Evolutionary conservation across 2,888 invertebrate genomes (phyloP).

Genomic region (Drosophila testacea): DNA sequence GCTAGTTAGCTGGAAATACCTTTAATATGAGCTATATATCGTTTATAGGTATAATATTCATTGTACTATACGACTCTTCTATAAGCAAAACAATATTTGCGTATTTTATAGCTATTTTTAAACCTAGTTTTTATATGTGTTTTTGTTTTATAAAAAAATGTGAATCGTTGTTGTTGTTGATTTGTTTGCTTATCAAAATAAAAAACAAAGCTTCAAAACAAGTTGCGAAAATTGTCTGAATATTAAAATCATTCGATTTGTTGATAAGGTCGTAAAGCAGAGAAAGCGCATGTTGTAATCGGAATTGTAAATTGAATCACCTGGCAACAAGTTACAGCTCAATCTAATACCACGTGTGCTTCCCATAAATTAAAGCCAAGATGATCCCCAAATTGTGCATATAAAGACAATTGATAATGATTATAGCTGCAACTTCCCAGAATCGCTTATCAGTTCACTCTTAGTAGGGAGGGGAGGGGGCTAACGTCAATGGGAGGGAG

Average conservation of each 20-base stretch:
- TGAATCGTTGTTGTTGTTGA: conserved; percentile 22
- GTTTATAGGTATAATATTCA: background rate
- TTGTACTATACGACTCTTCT: background rate
- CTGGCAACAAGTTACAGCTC: conserved; percentile 43
- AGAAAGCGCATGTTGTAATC: conserved; percentile 42
- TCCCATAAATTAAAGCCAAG: background rate
- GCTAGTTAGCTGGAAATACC: background rate
- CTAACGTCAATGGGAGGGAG: conserved; percentile 34
- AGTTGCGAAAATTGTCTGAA: conserved; percentile 37
- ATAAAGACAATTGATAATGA: conserved; percentile 9
- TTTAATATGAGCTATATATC: background rate
- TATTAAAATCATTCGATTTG: conserved; percentile 45
- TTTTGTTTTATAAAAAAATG: conserved; percentile 22
- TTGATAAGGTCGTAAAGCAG: conserved; percentile 35
- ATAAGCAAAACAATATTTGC: background rate
- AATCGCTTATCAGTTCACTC: conserved; percentile 17
- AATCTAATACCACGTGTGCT: conserved; percentile 7
- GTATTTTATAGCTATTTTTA: conserved; percentile 40
- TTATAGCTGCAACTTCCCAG: conserved; percentile 5
- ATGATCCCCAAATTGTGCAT: background rate
- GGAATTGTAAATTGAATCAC: conserved; percentile 43
- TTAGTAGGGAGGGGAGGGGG: conserved; percentile 28
- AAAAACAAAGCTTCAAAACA: conserved; percentile 30
- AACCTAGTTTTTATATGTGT: conserved; percentile 10
- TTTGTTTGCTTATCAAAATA: conserved; percentile 49